phyloP scores from a whole-genome alignment of 2,797 vertebrate genomes.

The Rallus crepitans region DNA sequence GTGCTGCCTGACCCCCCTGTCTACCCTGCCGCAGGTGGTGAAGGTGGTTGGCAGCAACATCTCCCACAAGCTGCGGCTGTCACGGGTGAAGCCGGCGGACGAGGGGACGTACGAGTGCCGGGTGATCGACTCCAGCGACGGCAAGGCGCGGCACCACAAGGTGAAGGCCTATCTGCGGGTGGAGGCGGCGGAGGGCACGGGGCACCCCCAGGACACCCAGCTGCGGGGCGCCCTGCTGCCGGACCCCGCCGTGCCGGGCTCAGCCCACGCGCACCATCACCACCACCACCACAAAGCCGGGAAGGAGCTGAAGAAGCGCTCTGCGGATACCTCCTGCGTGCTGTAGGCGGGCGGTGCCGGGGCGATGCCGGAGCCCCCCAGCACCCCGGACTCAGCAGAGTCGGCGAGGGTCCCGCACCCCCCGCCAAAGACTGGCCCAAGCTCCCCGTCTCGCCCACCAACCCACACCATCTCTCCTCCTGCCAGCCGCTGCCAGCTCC shows the following conservation, averaged over 20 bases:
- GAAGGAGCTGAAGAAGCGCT: constrained; percentile 85
- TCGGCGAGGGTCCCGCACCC: not conserved
- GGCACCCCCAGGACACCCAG: constrained; percentile 69
- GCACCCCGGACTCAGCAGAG: constrained; percentile 53
- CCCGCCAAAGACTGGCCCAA: constrained; percentile 29
- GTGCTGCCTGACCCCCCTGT: not conserved
- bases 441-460: not conserved
- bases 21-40: constrained; percentile 83
- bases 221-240: constrained; percentile 61
- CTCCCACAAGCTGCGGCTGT: constrained; percentile 95
- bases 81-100: constrained; percentile 89
- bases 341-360: constrained; percentile 75
- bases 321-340: constrained; percentile 83
- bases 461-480: not conserved
- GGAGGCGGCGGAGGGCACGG: constrained; percentile 76
- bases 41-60: constrained; percentile 98
- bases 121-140: constrained; percentile 92
- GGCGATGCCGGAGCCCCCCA: not conserved
- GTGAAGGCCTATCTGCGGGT: constrained; percentile 93
- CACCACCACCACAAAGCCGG: constrained; percentile 81
- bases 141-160: constrained; percentile 87
- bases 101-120: constrained; percentile 95
- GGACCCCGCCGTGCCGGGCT: constrained; percentile 23
- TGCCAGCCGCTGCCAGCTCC: rapidly evolving
- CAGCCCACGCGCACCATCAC: constrained; percentile 72